Evolutionary conservation across 2,888 invertebrate genomes (phyloP).

Genomic region (Caenorhabditis wallacei): DNA sequence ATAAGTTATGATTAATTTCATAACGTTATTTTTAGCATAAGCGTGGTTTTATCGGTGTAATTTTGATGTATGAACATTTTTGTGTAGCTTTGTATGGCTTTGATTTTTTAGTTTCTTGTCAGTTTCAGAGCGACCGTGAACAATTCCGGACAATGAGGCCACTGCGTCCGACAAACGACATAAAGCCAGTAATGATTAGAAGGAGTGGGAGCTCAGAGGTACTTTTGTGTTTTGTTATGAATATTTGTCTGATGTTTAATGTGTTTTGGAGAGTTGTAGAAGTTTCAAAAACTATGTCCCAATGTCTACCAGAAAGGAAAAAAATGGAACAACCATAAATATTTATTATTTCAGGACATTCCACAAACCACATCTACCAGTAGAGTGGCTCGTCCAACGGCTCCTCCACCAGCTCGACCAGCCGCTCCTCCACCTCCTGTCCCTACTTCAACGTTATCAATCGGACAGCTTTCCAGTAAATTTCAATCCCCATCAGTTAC

Average conservation of each 20-base stretch:
- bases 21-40: no score
- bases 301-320: no score
- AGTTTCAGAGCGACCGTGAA: slow-evolving; percentile 58
- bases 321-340: no score
- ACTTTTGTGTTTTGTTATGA: not conserved
- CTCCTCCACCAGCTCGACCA: slow-evolving; percentile 70
- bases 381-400: slow-evolving; percentile 67
- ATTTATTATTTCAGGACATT: slow-evolving; percentile 49
- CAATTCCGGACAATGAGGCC: slow-evolving; percentile 71
- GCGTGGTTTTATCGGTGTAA: no score
- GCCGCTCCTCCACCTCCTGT: slow-evolving; percentile 71
- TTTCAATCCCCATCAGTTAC: slow-evolving; percentile 28
- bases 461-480: slow-evolving; percentile 38
- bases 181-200: slow-evolving; percentile 58
- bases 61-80: not conserved
- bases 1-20: no score
- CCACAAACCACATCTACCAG: slow-evolving; percentile 19
- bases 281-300: no score
- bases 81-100: not conserved
- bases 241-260: not conserved
- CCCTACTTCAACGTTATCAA: slow-evolving; percentile 35
- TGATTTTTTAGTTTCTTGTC: slow-evolving; percentile 12
- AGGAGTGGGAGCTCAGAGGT: slow-evolving; percentile 71
- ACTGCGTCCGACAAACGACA: slow-evolving; percentile 37
- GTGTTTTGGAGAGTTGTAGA: no score